These are phyloP conservation scores for Pipa parva DNA, from an alignment of 2,113 vertebrate genomes.

Conservation along the genomic window DNA sequence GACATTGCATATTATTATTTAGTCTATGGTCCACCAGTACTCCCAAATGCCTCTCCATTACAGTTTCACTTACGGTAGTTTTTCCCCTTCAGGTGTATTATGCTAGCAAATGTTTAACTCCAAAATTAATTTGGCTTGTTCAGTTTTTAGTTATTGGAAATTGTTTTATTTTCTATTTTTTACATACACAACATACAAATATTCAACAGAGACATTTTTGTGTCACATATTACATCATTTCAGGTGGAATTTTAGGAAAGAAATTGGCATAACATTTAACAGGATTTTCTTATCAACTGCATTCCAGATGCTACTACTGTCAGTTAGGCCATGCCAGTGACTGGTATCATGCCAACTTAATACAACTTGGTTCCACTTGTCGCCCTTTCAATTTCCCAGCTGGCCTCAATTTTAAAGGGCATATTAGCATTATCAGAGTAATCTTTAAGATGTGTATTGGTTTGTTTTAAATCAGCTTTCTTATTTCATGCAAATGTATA, in stretches of 20 bases:
- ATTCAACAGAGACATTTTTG: constrained; percentile 11
- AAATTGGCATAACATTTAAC: constrained; percentile 51
- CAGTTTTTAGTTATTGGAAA: too few relatives aligned
- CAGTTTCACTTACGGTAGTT: too few relatives aligned
- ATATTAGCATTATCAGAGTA: constrained; percentile 66
- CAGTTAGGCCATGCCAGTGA: constrained; percentile 58
- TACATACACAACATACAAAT: constrained; percentile 32
- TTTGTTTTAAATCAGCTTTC: constrained; percentile 48
- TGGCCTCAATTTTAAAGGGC: constrained; percentile 63
- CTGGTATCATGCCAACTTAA: constrained; percentile 62
- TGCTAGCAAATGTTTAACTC: too few relatives aligned
- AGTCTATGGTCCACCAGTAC: too few relatives aligned
- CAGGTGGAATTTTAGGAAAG: constrained; percentile 53
- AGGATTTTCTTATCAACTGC: constrained; percentile 69
- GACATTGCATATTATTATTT: too few relatives aligned
- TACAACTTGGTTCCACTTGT: constrained; percentile 68
- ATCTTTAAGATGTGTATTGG: constrained; percentile 57
- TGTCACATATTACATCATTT: constrained; percentile 47
- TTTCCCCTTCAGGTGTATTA: too few relatives aligned
- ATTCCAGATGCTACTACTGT: constrained; percentile 62
- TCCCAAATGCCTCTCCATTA: too few relatives aligned
- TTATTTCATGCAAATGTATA: constrained; percentile 53
- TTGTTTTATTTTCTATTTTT: background rate
- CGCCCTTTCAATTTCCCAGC: constrained; percentile 68
- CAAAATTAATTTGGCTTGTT: too few relatives aligned